A percentile compares a stretch with the other conserved stretches of the same genome.
Conservation (phyloP, 2,113 vertebrate genomes). For the Columbina picui region DNA sequence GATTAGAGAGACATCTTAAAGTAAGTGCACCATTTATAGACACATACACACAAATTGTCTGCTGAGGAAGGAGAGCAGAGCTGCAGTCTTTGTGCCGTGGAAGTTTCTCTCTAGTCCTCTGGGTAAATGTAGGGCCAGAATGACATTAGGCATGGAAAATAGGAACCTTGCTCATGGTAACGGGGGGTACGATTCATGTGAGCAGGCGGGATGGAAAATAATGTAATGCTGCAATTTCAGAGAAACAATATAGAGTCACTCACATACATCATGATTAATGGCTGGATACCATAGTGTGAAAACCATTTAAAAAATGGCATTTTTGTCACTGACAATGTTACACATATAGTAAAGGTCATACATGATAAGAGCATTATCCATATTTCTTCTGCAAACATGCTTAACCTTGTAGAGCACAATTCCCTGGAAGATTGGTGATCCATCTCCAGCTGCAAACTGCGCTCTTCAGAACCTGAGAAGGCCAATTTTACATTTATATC, state of each 20-base stretch:
- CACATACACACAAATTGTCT: conserved; percentile 49
- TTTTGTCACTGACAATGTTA: conserved; percentile 72
- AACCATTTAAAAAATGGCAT: conserved; percentile 70
- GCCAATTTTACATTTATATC: conserved; percentile 57
- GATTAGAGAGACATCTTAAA: conserved; percentile 49
- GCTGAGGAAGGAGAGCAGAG: background rate
- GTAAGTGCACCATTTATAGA: conserved; percentile 15
- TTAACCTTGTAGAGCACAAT: conserved; percentile 69
- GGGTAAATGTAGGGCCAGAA: conserved; percentile 1
- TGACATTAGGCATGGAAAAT: conserved; percentile 13
- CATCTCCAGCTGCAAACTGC: conserved; percentile 50
- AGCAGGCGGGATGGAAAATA: background rate
- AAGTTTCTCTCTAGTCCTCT: conserved; percentile 23
- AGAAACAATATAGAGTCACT: conserved; percentile 48
- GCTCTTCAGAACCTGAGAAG: conserved; percentile 28
- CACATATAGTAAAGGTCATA: conserved; percentile 68
- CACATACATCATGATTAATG: conserved; percentile 67
- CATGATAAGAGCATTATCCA: conserved; percentile 65
- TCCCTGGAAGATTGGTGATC: conserved; percentile 58
- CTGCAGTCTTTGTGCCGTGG: background rate
- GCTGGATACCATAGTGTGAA: conserved; percentile 69
- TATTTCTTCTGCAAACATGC: conserved; percentile 73
- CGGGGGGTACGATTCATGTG: conserved; percentile 20
- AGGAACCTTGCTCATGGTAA: conserved; percentile 34
- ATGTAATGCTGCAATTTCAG: conserved; percentile 58